phyloP scores from a whole-genome alignment of 2,797 vertebrate species.

The Serranus cabrilla region DNA sequence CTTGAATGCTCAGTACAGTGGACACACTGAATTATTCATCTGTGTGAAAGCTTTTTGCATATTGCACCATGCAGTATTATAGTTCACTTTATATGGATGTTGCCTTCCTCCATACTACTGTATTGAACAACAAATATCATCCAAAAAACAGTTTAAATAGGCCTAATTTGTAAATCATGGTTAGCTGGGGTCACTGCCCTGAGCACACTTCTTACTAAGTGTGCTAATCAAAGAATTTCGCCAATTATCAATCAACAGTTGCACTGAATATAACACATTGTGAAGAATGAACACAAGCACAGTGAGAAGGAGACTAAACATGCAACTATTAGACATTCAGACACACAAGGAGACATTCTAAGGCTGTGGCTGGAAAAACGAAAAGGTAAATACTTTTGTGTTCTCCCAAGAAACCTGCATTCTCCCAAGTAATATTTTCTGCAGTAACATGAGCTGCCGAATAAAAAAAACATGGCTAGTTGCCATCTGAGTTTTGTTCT shows the following conservation, averaged over 20 bases:
- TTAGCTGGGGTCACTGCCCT: neutral
- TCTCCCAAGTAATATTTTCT: too few relatives aligned
- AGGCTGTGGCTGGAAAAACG: too few relatives aligned
- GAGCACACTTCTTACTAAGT: constrained; percentile 2
- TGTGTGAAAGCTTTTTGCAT: neutral
- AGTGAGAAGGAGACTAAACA: neutral
- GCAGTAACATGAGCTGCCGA: too few relatives aligned
- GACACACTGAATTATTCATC: constrained; percentile 1
- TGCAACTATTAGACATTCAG: neutral
- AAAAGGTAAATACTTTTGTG: too few relatives aligned
- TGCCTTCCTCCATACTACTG: neutral
- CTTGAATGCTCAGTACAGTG: constrained; percentile 3
- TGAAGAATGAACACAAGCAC: constrained; percentile 11
- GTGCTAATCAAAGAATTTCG: constrained; percentile 12
- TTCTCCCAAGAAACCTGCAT: too few relatives aligned
- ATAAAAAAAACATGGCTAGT: too few relatives aligned
- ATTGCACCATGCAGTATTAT: constrained; percentile 9
- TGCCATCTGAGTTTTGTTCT: too few relatives aligned
- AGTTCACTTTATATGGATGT: neutral
- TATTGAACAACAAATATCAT: constrained; percentile 5
- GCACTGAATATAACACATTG: constrained; percentile 10
- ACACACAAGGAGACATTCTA: neutral
- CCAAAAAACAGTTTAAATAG: constrained; percentile 2
- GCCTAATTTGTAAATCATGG: constrained; percentile 14
- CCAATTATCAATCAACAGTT: constrained; percentile 33